Evolutionary conservation across 2,797 vertebrate species (phyloP).

Genomic region (Vultur gryphus): DNA sequence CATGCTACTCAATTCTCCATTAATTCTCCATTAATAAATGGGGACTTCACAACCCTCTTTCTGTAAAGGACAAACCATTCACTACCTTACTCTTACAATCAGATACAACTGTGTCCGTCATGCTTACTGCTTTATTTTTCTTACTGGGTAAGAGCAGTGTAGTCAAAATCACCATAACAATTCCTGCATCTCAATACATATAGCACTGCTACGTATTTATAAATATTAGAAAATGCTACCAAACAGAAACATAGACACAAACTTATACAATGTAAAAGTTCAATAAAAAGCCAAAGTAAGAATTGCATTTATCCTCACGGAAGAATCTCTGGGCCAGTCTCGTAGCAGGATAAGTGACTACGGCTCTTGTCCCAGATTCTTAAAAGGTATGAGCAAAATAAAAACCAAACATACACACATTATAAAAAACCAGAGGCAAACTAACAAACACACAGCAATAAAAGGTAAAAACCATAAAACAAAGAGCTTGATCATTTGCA

Average conservation of each 20-base stretch:
- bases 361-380: not conserved
- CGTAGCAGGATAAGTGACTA: not conserved
- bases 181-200: not conserved
- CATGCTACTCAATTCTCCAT: not conserved
- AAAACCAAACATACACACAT: fast-evolving
- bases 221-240: not conserved
- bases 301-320: not conserved
- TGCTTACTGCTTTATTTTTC: slow-evolving; percentile 25
- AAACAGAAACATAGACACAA: slow-evolving; percentile 12
- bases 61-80: not conserved
- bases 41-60: not conserved
- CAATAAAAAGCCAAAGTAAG: slow-evolving; percentile 16
- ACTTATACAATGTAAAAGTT: not conserved
- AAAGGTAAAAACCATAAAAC: not conserved
- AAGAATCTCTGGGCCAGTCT: not conserved
- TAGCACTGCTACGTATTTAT: not conserved
- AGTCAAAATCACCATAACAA: not conserved
- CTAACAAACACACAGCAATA: not conserved
- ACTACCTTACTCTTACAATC: not conserved
- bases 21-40: not conserved
- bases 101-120: slow-evolving; percentile 20
- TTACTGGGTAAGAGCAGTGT: not conserved
- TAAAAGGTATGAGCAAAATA: not conserved
- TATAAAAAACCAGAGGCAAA: not conserved
- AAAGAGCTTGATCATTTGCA: not conserved